Evolutionary conservation across 2,797 vertebrate genomes (phyloP), one percentile per base, ranked within the genome.

Genomic region (Halcyon chelicuti): DNA sequence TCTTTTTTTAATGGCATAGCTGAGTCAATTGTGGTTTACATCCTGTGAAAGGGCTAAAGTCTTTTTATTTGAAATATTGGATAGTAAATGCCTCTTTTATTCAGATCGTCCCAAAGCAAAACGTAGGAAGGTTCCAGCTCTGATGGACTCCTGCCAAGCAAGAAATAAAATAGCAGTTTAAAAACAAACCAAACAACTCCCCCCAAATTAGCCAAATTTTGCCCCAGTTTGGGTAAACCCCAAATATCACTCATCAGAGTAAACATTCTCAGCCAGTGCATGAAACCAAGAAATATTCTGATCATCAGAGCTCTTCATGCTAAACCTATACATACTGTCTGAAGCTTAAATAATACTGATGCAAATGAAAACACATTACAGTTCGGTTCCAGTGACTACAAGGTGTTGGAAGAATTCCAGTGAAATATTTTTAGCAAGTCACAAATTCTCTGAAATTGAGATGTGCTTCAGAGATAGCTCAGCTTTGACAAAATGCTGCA

Each of bases 1-100:
- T 47, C 8, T 40, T 19, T 57, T 39, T 74, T 51, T 82, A 65
- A 29, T 49, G 35, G 28, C 46, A 44, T 51, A 52, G 51, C 46
- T 60, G 54, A 58, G 29, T 75, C 74, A 79, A 9, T 86, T 93
- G 65, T 91, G 60, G 60, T 91, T 86, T 93, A n/a, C 49, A 75
- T 67, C n/a, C 44, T 60, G n/a, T 78, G 47, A 82, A 72, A 78
- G 26, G 29, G n/a, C 26, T 78, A 74, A 81, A 88, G 37, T 49
- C 79, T 74, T 82, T 92, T 89, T 51, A 51, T 83, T 72, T 68
- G 60, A 83, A 86, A 46, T 91, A 76, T 35, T 85, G 75, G 91
- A 63, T 54, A 72, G n/a, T 67, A 91, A 83, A 47, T 46, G 25
- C 8, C 20, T 78, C 54, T 83, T 57, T 75, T 63, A 65, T 60